Evolutionary conservation across 2,113 vertebrate species (phyloP).

Genomic region (Atherinomorus stipes): DNA sequence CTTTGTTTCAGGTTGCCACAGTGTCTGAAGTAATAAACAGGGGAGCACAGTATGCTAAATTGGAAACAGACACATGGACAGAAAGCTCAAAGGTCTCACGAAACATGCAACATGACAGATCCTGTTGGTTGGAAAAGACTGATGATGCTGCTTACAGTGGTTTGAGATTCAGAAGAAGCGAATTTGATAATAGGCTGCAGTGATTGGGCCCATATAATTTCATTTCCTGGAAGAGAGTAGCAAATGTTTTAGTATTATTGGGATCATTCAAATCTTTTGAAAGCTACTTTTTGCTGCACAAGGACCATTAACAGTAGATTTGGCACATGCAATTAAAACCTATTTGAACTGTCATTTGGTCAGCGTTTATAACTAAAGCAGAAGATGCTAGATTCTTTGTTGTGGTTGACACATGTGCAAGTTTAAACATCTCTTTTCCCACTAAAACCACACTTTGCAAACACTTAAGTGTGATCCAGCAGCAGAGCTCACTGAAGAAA

Average conservation of each 20-base stretch:
- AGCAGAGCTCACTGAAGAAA: slow-evolving; percentile 38
- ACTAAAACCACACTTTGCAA: slow-evolving; percentile 57
- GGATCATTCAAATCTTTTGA: slow-evolving; percentile 25
- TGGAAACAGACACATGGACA: slow-evolving; percentile 64
- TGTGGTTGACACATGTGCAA: slow-evolving; percentile 50
- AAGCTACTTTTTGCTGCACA: slow-evolving; percentile 10
- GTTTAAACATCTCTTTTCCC: slow-evolving; percentile 48
- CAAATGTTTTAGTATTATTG: slow-evolving; percentile 37
- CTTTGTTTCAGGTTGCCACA: slow-evolving; percentile 68
- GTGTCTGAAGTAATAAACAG: slow-evolving; percentile 64
- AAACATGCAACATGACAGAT: slow-evolving; percentile 65
- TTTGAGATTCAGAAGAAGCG: slow-evolving; percentile 43
- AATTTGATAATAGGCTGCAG: slow-evolving; percentile 42
- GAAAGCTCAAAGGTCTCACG: slow-evolving; percentile 59
- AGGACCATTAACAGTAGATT: slow-evolving; percentile 8
- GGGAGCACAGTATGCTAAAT: slow-evolving; percentile 58
- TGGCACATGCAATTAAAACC: slow-evolving; percentile 32
- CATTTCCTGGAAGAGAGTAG: slow-evolving; percentile 32
- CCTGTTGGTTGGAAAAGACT: slow-evolving; percentile 42
- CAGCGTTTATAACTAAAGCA: slow-evolving; percentile 37
- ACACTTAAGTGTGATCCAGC: slow-evolving; percentile 60
- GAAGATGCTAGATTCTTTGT: slow-evolving; percentile 37
- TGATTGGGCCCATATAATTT: slow-evolving; percentile 37
- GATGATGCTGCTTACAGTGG: slow-evolving; percentile 34
- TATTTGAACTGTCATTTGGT: slow-evolving; percentile 23